A percentile compares a stretch with the other conserved stretches of the same genome.
Evolutionary conservation across 2,113 vertebrate genomes (phyloP).

Genomic region (Nanger granti): DNA sequence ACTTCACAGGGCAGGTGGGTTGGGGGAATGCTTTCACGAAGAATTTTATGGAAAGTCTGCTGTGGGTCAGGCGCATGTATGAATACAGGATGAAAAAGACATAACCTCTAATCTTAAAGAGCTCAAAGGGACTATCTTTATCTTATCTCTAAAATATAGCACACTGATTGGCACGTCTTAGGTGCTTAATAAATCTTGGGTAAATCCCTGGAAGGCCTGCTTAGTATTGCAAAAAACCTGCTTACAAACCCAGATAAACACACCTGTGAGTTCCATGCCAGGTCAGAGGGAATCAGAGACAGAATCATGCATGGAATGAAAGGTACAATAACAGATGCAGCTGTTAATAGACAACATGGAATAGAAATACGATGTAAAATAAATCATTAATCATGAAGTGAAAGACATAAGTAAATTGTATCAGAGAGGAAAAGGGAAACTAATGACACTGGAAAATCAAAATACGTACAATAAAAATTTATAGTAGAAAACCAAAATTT

Average conservation of each 20-base stretch:
- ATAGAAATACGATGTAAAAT: neutral
- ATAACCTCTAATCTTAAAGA: neutral
- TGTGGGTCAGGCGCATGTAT: neutral
- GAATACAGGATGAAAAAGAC: neutral
- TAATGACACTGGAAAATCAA: neutral
- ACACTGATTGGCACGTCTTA: neutral
- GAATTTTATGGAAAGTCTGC: neutral
- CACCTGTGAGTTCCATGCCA: neutral
- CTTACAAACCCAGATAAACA: neutral
- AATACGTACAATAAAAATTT: neutral
- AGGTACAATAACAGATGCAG: neutral
- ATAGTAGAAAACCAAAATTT: neutral
- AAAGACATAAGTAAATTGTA: conserved; percentile 5
- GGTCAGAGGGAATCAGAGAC: neutral
- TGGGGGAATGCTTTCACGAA: neutral
- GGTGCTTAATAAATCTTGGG: neutral
- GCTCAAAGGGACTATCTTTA: neutral
- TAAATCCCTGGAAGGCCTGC: neutral
- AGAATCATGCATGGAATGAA: neutral
- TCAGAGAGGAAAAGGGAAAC: neutral
- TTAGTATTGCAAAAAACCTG: neutral
- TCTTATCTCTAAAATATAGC: neutral
- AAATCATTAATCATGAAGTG: neutral
- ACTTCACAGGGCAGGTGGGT: neutral
- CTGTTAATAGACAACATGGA: neutral